Conservation (phyloP, 1,140 invertebrate species). For the Pollicipes pollicipes region DNA sequence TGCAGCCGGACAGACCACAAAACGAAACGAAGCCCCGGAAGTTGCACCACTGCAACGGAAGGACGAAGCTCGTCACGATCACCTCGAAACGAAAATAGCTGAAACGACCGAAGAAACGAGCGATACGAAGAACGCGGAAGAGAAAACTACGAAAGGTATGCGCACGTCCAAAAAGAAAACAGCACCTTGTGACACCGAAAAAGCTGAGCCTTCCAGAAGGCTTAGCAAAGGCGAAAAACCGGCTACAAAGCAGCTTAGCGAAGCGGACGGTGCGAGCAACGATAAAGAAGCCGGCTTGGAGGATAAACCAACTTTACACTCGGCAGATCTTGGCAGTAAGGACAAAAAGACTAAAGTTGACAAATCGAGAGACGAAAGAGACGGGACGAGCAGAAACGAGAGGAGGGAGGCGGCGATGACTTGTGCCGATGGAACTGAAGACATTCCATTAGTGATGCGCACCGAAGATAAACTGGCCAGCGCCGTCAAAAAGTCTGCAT, state of each 20-base stretch:
- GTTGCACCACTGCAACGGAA: not conserved
- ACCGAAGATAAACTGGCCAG: not conserved
- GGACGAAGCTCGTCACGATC: not conserved
- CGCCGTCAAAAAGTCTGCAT: not conserved
- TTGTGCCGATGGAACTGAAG: not conserved
- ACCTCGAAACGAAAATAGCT: conserved; percentile 16
- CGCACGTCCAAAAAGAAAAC: no score
- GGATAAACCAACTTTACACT: no score
- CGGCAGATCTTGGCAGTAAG: no score
- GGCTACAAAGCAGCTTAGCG: no score
- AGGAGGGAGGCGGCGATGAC: conserved; percentile 8
- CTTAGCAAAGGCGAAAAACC: conserved; percentile 10
- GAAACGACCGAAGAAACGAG: conserved; percentile 7
- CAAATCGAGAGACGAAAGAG: conserved; percentile 11
- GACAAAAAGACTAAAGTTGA: conserved; percentile 16
- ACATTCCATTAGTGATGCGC: not conserved
- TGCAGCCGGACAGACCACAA: not conserved
- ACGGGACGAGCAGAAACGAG: conserved; percentile 13
- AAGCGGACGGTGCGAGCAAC: no score
- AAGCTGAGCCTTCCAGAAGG: no score
- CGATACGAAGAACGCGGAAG: conserved; percentile 10
- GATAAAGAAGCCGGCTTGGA: no score
- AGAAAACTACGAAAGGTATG: conserved; percentile 9
- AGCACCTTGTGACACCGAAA: no score
- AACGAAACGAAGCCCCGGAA: not conserved